Evolutionary conservation across 1,140 invertebrate genomes (phyloP).

Genomic region (Caenorhabditis remanei): DNA sequence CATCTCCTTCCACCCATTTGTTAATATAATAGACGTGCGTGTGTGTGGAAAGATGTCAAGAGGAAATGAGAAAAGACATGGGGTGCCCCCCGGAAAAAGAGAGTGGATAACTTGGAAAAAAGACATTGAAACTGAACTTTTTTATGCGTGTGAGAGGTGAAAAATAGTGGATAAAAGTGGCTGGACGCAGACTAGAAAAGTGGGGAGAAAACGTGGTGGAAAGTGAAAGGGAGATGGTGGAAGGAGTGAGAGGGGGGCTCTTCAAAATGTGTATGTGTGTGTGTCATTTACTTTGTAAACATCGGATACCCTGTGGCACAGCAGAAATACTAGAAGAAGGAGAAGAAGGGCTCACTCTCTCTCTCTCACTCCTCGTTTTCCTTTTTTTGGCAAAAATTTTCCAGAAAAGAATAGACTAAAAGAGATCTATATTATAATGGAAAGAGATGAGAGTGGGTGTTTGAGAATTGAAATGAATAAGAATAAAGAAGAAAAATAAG

Average conservation of each 20-base stretch:
- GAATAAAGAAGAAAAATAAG: not conserved
- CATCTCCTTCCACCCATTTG: not conserved
- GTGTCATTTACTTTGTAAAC: slow-evolving; percentile 56
- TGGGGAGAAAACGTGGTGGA: slow-evolving; percentile 29
- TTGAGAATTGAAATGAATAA: not conserved
- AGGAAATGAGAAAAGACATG: slow-evolving; percentile 13
- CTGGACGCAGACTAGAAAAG: slow-evolving; percentile 42
- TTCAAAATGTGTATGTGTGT: slow-evolving; percentile 56
- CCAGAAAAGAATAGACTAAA: slow-evolving; percentile 33
- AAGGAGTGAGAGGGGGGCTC: slow-evolving; percentile 18
- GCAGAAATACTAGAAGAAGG: slow-evolving; percentile 38
- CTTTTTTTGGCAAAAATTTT: slow-evolving; percentile 17
- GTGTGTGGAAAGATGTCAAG: not conserved
- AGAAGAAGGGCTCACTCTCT: not conserved
- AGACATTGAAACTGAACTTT: slow-evolving; percentile 52
- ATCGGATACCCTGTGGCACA: slow-evolving; percentile 55
- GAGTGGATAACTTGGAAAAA: slow-evolving; percentile 42
- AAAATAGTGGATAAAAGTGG: slow-evolving; percentile 54
- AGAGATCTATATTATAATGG: slow-evolving; percentile 34
- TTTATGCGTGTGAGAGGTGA: slow-evolving; percentile 54
- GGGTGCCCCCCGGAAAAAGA: slow-evolving; percentile 23
- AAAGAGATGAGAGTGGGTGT: slow-evolving; percentile 14
- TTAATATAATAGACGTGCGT: slow-evolving; percentile 9
- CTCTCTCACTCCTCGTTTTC: not conserved
- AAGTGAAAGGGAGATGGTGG: not conserved